Conservation (phyloP, 2,888 invertebrate genomes). For the Meteorus colon region DNA sequence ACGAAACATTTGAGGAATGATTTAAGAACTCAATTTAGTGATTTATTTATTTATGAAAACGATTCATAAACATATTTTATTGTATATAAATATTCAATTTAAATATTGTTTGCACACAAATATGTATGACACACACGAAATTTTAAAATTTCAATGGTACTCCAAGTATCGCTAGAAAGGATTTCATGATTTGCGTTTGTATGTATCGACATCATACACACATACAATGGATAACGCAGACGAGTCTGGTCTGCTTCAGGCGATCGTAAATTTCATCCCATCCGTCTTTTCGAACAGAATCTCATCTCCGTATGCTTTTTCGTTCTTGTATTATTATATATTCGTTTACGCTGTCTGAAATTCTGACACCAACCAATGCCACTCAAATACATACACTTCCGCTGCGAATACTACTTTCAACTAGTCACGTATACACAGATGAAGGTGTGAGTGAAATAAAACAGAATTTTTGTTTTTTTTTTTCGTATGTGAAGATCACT, state of each 20-base stretch:
- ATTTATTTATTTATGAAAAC: neutral
- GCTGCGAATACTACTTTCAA: neutral
- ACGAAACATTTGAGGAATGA: neutral
- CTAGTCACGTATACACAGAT: neutral
- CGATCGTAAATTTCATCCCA: constrained; percentile 59
- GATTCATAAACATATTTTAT: neutral
- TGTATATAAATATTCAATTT: too few species aligned
- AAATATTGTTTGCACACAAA: neutral
- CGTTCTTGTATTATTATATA: constrained; percentile 9
- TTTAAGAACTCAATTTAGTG: neutral
- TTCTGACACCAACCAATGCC: neutral
- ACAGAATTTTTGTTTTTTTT: constrained; percentile 21
- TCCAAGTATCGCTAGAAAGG: neutral
- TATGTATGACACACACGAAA: neutral
- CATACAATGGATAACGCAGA: constrained; percentile 39
- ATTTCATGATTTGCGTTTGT: neutral
- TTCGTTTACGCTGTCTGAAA: neutral
- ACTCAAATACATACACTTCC: neutral
- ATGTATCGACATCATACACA: neutral
- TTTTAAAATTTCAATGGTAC: neutral
- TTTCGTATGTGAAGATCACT: neutral
- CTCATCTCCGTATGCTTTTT: constrained; percentile 33
- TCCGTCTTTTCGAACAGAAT: constrained; percentile 49
- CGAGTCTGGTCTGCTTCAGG: constrained; percentile 47
- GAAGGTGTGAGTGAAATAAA: neutral